Conservation (phyloP, 2,888 invertebrate genomes). For the Habroteleia sp. region DNA sequence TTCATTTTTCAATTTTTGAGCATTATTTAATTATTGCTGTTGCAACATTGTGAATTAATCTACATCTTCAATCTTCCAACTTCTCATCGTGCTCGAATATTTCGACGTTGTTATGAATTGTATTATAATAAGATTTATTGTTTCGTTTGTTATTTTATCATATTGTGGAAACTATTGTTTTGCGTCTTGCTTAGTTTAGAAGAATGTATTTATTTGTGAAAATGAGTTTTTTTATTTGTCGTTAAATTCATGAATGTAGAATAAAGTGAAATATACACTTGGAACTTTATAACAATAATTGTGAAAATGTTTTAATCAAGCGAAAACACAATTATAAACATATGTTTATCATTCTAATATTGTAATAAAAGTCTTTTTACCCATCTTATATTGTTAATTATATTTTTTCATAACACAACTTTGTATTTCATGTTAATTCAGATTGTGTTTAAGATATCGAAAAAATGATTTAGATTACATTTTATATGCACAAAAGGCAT, state of each 20-base stretch:
- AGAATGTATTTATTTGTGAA: constrained; percentile 9
- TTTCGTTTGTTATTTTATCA: neutral
- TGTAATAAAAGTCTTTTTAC: constrained; percentile 64
- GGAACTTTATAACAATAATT: too few relatives aligned
- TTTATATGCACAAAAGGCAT: too few relatives aligned
- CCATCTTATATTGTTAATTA: constrained; percentile 47
- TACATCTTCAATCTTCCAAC: constrained; percentile 19
- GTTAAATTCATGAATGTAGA: too few relatives aligned
- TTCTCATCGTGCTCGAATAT: constrained; percentile 16
- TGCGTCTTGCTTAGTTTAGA: constrained; percentile 9
- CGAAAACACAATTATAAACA: constrained; percentile 68
- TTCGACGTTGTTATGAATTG: constrained; percentile 16
- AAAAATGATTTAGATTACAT: too few relatives aligned
- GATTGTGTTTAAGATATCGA: too few relatives aligned
- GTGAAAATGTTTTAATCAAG: constrained; percentile 69
- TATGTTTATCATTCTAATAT: constrained; percentile 39
- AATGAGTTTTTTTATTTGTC: too few relatives aligned
- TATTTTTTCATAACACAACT: too few relatives aligned
- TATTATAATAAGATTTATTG: neutral
- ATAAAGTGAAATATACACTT: too few relatives aligned
- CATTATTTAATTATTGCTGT: constrained; percentile 16
- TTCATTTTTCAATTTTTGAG: constrained; percentile 21
- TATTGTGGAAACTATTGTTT: too few relatives aligned
- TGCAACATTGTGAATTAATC: neutral
- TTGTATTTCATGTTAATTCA: too few relatives aligned